Evolutionary conservation across 2,113 vertebrate genomes (phyloP).

Genomic region (Daboia siamensis): DNA sequence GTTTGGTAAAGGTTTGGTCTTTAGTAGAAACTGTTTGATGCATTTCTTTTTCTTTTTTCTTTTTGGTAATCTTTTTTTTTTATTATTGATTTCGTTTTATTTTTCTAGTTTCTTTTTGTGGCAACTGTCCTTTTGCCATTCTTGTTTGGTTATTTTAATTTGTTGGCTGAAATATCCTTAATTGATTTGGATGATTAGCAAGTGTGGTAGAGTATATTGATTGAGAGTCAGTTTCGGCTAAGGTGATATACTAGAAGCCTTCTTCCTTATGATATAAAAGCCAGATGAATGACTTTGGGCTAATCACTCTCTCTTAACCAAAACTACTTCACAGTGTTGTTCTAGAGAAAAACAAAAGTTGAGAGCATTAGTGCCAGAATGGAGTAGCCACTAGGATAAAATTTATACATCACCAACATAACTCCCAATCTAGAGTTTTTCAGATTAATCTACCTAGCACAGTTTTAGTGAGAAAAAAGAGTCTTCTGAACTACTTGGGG

Average conservation of each 20-base stretch:
- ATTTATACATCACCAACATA: neutral
- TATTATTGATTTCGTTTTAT: neutral
- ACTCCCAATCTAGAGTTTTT: neutral
- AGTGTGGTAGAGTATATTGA: neutral
- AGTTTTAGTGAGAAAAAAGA: neutral
- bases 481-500: neutral
- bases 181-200: neutral
- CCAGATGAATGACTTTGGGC: neutral
- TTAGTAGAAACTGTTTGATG: neutral
- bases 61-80: neutral
- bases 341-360: neutral
- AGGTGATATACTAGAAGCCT: neutral
- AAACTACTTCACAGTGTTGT: neutral
- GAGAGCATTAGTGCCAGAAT: neutral
- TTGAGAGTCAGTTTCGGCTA: neutral
- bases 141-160: neutral
- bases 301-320: neutral
- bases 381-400: neutral
- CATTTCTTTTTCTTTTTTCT: neutral
- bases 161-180: neutral
- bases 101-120: neutral
- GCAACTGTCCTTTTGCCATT: neutral
- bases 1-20: neutral
- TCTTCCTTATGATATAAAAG: neutral
- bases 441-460: neutral